Evolutionary conservation across 2,888 invertebrate species (phyloP).

Genomic region (Drosophila paranaensis): DNA sequence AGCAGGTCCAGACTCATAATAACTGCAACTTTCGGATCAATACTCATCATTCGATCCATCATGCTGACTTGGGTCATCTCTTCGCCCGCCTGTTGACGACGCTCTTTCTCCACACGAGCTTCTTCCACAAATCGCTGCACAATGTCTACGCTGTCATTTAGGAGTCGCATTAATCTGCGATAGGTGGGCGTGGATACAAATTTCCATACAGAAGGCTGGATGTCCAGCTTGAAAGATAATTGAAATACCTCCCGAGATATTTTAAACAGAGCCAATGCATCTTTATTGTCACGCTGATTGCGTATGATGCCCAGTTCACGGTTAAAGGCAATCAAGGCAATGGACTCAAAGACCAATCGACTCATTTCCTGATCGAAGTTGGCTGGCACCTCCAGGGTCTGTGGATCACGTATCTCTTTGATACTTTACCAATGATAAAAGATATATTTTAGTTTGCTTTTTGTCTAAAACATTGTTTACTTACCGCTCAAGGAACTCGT

Average conservation of each 20-base stretch:
- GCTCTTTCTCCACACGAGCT: constrained; percentile 57
- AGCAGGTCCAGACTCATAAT: constrained; percentile 87
- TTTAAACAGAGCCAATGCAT: constrained; percentile 62
- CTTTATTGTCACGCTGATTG: constrained; percentile 59
- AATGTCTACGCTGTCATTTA: constrained; percentile 65
- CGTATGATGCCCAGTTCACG: constrained; percentile 77
- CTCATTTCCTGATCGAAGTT: constrained; percentile 86
- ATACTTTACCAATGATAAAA: constrained; percentile 73
- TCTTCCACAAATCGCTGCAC: constrained; percentile 79
- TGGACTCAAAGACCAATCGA: constrained; percentile 87
- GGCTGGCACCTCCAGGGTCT: constrained; percentile 82
- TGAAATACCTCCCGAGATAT: constrained; percentile 48
- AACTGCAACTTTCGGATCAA: constrained; percentile 85
- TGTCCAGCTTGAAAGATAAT: constrained; percentile 66
- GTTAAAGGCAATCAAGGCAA: constrained; percentile 84
- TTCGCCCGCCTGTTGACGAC: constrained; percentile 56
- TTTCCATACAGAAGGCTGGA: constrained; percentile 82
- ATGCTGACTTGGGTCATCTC: constrained; percentile 83
- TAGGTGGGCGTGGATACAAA: constrained; percentile 76
- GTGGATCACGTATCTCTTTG: constrained; percentile 61
- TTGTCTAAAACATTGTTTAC: not conserved
- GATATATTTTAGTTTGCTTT: not conserved
- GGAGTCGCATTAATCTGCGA: constrained; percentile 62
- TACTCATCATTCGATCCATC: constrained; percentile 86
- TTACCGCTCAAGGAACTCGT: constrained; percentile 83